A percentile compares a stretch with the other conserved stretches of the same genome.
Evolutionary conservation across 1,140 invertebrate species (phyloP).

Genomic region (Drosophila obscura): DNA sequence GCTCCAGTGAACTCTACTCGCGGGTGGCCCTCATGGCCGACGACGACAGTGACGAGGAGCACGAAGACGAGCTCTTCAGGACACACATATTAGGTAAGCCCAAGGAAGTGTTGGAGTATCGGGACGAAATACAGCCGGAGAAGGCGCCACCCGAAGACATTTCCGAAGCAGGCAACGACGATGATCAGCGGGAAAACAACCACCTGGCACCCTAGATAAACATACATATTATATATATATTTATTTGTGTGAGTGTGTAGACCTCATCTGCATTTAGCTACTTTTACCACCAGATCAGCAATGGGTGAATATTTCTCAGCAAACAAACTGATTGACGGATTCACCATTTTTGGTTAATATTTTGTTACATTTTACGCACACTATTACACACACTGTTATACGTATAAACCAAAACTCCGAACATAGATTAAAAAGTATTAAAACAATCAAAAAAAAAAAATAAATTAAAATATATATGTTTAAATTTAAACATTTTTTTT

Average conservation of each 20-base stretch:
- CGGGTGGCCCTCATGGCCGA: constrained; percentile 60
- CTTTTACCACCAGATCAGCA: constrained; percentile 7
- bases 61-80: constrained; percentile 54
- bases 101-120: constrained; percentile 37
- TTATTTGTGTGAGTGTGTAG: neutral
- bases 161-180: neutral
- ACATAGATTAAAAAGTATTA: constrained; percentile 43
- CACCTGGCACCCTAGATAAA: constrained; percentile 19
- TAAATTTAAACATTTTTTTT: no score
- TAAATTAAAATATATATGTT: no score
- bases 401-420: constrained; percentile 28
- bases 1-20: constrained; percentile 45
- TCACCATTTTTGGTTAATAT: constrained; percentile 17
- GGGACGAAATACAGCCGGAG: constrained; percentile 31
- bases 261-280: constrained; percentile 28
- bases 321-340: neutral
- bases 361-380: constrained; percentile 22
- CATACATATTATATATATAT: neutral
- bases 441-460: neutral
- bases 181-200: constrained; percentile 2
- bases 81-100: constrained; percentile 7
- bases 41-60: constrained; percentile 59
- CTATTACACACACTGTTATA: neutral
- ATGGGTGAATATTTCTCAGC: neutral
- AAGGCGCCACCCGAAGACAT: constrained; percentile 5